Evolutionary conservation across 2,888 invertebrate genomes (phyloP), one percentile per base, ranked within the genome.

Genomic region (Eremobia ochroleuca): DNA sequence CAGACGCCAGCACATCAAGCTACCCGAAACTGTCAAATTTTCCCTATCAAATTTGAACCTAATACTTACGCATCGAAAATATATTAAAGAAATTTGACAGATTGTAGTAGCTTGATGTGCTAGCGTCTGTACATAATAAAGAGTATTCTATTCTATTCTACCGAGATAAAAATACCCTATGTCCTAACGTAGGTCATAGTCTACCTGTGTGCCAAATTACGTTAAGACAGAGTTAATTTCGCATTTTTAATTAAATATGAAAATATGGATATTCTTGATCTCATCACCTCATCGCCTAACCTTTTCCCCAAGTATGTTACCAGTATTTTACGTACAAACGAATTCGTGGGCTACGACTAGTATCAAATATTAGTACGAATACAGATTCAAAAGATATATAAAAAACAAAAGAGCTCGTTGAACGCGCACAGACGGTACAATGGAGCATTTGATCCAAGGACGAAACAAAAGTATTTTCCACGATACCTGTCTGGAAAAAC

Each of bases 391-490:
- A 77, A n/a, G 8, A 28, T 18, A 28, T 37, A 4, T 25, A 25
- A 34, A 49, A 64, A 73, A 64, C 25, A 43, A 55, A 55, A 40
- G 0, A 31, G 43, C 15, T 67, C 40, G 65, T 52, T 52, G 34
- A 52, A 55, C 55, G 28, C 2, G 4, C 13, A 37, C 34, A 58
- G 43, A 25, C 40, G 4, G 15, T 31, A 68, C 62, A 76, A 76
- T 73, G n/a, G 31, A 37, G n/a, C 49, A 66, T 66, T 68, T 69
- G 64, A 66, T 69, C 52, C 64, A 80, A 83, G 64, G 78, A 40
- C 78, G 28, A 83, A 64, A 68, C 37, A 58, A 49, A 65, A 81
- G 46, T 62, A 31, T 61, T 34, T 25, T 59, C 3, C n/a, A 43
- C 40, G 34, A 40, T 15, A 71, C 55, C 68, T 69, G 69, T 61